A percentile compares a stretch with the other conserved stretches of the same genome.
Conservation (phyloP, 2,888 invertebrate genomes). For the Rhogogaster chlorosoma region DNA sequence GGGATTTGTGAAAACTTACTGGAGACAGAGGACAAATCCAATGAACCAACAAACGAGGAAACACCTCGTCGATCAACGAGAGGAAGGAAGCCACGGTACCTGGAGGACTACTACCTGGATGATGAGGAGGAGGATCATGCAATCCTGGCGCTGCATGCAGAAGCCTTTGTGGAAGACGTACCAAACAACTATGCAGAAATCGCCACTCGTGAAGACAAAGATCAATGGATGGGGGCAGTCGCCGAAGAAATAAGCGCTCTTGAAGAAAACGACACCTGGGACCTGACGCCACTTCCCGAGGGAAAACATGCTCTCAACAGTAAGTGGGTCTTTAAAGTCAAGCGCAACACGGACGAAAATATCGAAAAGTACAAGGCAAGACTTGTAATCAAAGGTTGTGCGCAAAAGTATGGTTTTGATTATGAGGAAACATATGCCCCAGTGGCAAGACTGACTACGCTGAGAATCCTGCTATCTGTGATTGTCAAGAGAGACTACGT, state of each 20-base stretch:
- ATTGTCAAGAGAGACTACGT: neutral
- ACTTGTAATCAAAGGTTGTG: slow-evolving; percentile 62
- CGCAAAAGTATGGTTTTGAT: slow-evolving; percentile 62
- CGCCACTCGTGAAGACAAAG: slow-evolving; percentile 39
- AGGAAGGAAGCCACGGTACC: neutral
- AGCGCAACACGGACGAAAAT: neutral
- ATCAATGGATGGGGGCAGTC: slow-evolving; percentile 57
- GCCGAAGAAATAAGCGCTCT: slow-evolving; percentile 55
- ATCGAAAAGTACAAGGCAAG: slow-evolving; percentile 58
- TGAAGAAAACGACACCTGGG: neutral
- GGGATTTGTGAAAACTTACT: neutral
- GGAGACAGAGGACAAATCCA: neutral
- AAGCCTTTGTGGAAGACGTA: slow-evolving; percentile 55
- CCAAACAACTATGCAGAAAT: slow-evolving; percentile 49
- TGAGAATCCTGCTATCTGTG: slow-evolving; percentile 27
- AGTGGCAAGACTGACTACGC: slow-evolving; percentile 59
- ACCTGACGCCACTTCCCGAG: neutral
- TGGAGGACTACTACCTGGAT: neutral
- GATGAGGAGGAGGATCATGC: slow-evolving; percentile 39
- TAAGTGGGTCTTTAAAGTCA: neutral
- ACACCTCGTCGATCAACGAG: neutral
- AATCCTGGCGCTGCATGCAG: slow-evolving; percentile 51
- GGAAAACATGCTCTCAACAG: neutral
- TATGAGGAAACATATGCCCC: slow-evolving; percentile 66
- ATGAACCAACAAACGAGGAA: neutral